Evolutionary conservation across 2,113 vertebrate genomes (phyloP).

Genomic region (Engystomops pustulosus): DNA sequence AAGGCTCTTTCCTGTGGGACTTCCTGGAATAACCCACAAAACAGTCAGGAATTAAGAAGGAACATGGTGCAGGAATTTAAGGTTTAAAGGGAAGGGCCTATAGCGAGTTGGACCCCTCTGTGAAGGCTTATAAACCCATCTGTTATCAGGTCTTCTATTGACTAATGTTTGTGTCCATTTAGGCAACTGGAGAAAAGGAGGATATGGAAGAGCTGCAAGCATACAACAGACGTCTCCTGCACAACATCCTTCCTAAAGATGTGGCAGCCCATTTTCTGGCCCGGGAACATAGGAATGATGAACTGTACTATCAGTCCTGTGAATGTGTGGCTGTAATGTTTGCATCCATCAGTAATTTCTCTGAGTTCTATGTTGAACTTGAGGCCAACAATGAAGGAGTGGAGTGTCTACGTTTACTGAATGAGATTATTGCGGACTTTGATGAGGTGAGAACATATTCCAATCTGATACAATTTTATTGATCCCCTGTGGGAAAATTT

Average conservation of each 20-base stretch:
- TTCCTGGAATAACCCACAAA: too few relatives aligned
- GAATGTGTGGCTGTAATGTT: conserved; percentile 98
- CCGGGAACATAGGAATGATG: conserved; percentile 88
- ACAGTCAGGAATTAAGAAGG: too few relatives aligned
- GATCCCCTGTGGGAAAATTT: too few relatives aligned
- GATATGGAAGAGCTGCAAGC: conserved; percentile 98
- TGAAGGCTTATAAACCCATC: too few relatives aligned
- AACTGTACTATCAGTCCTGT: conserved; percentile 95
- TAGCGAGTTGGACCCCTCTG: too few relatives aligned
- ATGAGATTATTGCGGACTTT: conserved; percentile 96
- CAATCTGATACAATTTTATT: too few relatives aligned
- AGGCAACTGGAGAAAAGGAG: conserved; percentile 96
- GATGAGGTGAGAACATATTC: conserved; percentile 82
- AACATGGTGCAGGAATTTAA: too few relatives aligned
- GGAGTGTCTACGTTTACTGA: conserved; percentile 93
- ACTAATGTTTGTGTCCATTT: not conserved
- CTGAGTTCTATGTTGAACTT: conserved; percentile 95
- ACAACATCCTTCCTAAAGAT: conserved; percentile 95
- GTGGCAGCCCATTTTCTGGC: conserved; percentile 94
- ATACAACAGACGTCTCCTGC: conserved; percentile 92
- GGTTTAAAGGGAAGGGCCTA: too few relatives aligned
- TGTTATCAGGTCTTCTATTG: not conserved
- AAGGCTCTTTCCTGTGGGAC: too few relatives aligned
- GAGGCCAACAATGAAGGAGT: conserved; percentile 97
- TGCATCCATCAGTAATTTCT: conserved; percentile 97